Conservation (phyloP, 1,140 invertebrate species). For the Pantala flavescens region DNA sequence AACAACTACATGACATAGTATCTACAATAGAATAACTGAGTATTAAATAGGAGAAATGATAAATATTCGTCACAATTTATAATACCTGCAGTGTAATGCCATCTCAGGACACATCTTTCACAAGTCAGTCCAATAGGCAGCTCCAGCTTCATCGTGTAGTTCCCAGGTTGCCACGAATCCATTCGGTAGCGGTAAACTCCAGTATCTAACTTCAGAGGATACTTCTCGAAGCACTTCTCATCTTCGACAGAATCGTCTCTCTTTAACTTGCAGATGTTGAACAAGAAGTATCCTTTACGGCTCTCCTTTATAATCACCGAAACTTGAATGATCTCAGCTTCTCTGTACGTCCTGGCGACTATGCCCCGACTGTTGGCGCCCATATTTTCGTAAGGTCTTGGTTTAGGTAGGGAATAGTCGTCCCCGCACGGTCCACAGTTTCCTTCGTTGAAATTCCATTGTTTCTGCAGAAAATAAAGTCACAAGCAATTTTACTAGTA, state of each 20-base stretch:
- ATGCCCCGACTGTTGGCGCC: conserved; percentile 39
- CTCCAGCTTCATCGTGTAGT: not conserved
- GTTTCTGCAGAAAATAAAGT: not conserved
- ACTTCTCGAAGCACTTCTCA: conserved; percentile 5
- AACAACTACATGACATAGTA: no score
- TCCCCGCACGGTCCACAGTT: conserved; percentile 36
- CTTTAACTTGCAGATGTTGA: conserved; percentile 39
- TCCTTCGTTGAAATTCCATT: conserved; percentile 28
- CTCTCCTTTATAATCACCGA: conserved; percentile 40
- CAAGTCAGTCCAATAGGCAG: conserved; percentile 24
- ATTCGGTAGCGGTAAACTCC: conserved; percentile 25
- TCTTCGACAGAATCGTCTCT: not conserved
- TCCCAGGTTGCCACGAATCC: conserved; percentile 14
- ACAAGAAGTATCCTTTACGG: conserved; percentile 45
- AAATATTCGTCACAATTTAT: no score
- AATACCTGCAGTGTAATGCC: conserved; percentile 24
- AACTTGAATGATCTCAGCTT: conserved; percentile 31
- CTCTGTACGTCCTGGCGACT: conserved; percentile 32
- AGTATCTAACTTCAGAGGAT: not conserved
- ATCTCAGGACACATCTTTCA: conserved; percentile 25
- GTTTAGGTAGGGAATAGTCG: conserved; percentile 29
- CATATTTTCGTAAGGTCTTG: conserved; percentile 44
- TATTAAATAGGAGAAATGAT: no score
- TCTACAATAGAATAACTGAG: no score
- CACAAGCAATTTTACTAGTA: no score